Percentiles rank a stretch among this genome's conserved stretches.
Conservation (phyloP, 2,888 invertebrate genomes). For the Incurvaria masculella region DNA sequence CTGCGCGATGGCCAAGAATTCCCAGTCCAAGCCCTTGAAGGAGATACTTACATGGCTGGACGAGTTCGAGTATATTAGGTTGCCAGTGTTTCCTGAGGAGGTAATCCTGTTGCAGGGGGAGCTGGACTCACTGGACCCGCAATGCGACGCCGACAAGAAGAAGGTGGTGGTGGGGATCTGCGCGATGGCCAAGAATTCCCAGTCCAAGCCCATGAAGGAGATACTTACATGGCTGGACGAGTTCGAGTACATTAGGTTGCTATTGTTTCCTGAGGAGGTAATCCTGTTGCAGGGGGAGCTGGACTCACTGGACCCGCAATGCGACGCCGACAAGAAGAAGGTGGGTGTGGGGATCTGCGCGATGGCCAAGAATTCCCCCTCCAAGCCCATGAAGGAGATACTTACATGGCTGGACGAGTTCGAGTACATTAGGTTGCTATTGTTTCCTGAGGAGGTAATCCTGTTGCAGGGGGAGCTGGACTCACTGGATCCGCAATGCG, state of each 20-base stretch:
- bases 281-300: conserved; percentile 64
- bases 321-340: conserved; percentile 70
- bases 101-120: no score
- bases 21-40: no score
- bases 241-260: conserved; percentile 56
- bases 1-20: no score
- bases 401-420: conserved; percentile 83
- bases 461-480: conserved; percentile 71
- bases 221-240: conserved; percentile 83
- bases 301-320: conserved; percentile 61
- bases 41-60: no score
- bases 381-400: conserved; percentile 94
- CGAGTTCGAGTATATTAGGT: no score
- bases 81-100: no score
- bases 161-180: conserved; percentile 90
- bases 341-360: conserved; percentile 93
- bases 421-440: conserved; percentile 35
- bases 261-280: not conserved
- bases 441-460: not conserved
- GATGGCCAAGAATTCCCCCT: conserved; percentile 92
- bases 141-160: conserved; percentile 55
- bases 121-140: conserved; percentile 52
- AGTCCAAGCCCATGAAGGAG: conserved; percentile 92
- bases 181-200: conserved; percentile 93
- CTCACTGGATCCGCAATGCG: conserved; percentile 57